Evolutionary conservation across 2,888 invertebrate genomes (phyloP), one percentile per base, ranked within the genome.

Genomic region (Schrankia costaestrigalis): DNA sequence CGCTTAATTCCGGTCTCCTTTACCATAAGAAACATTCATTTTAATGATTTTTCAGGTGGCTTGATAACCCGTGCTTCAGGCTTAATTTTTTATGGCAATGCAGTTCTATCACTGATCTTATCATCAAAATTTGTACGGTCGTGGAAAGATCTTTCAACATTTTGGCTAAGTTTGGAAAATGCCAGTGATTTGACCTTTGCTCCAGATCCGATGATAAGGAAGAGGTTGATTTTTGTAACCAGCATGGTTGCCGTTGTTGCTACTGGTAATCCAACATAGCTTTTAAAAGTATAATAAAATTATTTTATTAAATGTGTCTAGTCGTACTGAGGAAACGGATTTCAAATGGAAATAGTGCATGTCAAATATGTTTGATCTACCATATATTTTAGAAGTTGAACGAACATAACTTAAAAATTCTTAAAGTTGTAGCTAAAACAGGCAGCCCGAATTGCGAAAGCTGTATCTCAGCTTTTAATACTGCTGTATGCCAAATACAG

Each of bases 11-110:
- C n/a, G n/a, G n/a, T n/a, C n/a, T n/a, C n/a, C n/a, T 2, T 6
- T 3, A 19, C 8, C 2, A 3, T 19, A n/a, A 19, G 3, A 2
- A 3, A n/a, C 8, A 19, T 21, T n/a, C 8, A 14, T 2, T 9
- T n/a, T 10, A 2, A 9, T 11, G 19, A 7, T 13, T 32, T 52
- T 50, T 1, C 51, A 82, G 84, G 67, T 24, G 70, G 74, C 8
- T 27, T 82, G 10, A 53, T 72, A 5, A 71, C 63, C 3, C 71
- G 78, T 13, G 38, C 85, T 1, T 77, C 86, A 0, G 86, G 86
- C 0, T 63, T 74, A 3, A 71, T 91, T 41, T 92, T 92, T 67
- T 91, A 90, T 40, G 80, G 76, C 0, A 90, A 90, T 29, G 85
- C 89, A 0, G 51, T 90, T 1, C 42, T 90, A 1, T 89, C 91